Percentiles rank a stretch among this genome's conserved stretches.
phyloP scores from a whole-genome alignment of 2,888 invertebrate genomes.

The Pocota personata region DNA sequence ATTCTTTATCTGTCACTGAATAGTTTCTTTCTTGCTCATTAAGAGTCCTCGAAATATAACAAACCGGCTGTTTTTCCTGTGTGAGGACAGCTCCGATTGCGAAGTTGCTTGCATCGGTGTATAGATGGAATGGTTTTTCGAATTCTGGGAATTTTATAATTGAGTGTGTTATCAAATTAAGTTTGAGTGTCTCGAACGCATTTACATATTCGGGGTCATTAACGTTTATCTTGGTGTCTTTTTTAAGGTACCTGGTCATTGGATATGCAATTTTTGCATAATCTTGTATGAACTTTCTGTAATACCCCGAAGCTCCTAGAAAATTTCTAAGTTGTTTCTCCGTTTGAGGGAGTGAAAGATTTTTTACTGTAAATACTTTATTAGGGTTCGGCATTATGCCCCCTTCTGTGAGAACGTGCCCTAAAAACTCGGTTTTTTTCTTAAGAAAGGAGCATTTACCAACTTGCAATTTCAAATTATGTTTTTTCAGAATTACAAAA shows the following conservation, averaged over 20 bases:
- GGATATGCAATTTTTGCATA: slow-evolving; percentile 16
- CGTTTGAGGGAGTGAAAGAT: slow-evolving; percentile 6
- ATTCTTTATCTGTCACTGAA: not conserved
- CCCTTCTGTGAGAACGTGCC: slow-evolving; percentile 75
- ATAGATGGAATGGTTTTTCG: slow-evolving; percentile 40
- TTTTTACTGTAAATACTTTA: slow-evolving; percentile 71
- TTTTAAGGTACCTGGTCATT: not conserved
- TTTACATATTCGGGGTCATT: slow-evolving; percentile 31
- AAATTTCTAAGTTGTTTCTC: slow-evolving; percentile 40
- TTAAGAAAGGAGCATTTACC: slow-evolving; percentile 50
- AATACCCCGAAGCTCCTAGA: slow-evolving; percentile 58
- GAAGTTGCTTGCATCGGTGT: too few relatives aligned
- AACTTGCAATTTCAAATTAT: slow-evolving; percentile 60
- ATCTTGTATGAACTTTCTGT: slow-evolving; percentile 48
- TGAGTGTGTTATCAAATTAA: slow-evolving; percentile 32
- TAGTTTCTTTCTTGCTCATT: slow-evolving; percentile 1
- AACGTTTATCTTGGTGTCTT: slow-evolving; percentile 26
- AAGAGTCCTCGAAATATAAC: slow-evolving; percentile 11
- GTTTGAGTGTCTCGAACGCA: slow-evolving; percentile 43
- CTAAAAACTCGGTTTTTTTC: slow-evolving; percentile 68
- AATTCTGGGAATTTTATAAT: slow-evolving; percentile 77
- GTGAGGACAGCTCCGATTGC: slow-evolving; percentile 37
- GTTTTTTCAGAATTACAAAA: not conserved
- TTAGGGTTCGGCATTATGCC: slow-evolving; percentile 76
- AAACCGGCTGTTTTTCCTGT: slow-evolving; percentile 38